A percentile compares a stretch with the other conserved stretches of the same genome.
Conservation (phyloP, 2,797 vertebrate species). For the Falco berigora region DNA sequence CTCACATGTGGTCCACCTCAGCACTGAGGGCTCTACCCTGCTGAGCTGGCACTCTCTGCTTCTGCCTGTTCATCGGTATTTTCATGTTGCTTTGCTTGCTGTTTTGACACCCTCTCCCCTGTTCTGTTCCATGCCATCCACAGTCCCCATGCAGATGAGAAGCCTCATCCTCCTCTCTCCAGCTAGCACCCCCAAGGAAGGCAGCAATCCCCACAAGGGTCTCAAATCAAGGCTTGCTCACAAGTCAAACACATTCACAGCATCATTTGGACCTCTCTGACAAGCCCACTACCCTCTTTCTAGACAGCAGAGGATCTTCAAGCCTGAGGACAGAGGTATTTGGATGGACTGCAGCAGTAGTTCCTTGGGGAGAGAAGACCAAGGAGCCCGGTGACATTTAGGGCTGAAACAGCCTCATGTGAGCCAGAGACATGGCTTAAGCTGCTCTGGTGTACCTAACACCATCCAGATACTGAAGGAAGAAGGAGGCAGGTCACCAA, state of each 20-base stretch:
- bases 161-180: background rate
- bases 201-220: background rate
- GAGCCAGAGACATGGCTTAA: background rate
- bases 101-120: background rate
- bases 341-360: background rate
- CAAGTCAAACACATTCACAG: background rate
- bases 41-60: background rate
- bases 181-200: background rate
- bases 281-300: background rate
- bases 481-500: background rate
- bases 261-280: background rate
- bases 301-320: background rate
- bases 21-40: background rate
- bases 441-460: background rate
- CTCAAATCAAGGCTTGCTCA: background rate
- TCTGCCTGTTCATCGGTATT: background rate
- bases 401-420: background rate
- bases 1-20: background rate
- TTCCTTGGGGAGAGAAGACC: background rate
- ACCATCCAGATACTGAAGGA: rapidly evolving
- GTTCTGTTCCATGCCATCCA: background rate
- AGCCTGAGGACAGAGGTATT: background rate
- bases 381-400: background rate
- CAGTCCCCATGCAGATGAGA: background rate
- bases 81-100: background rate